Conservation (phyloP, 1,140 invertebrate species). For the Heliconius hermathena region DNA sequence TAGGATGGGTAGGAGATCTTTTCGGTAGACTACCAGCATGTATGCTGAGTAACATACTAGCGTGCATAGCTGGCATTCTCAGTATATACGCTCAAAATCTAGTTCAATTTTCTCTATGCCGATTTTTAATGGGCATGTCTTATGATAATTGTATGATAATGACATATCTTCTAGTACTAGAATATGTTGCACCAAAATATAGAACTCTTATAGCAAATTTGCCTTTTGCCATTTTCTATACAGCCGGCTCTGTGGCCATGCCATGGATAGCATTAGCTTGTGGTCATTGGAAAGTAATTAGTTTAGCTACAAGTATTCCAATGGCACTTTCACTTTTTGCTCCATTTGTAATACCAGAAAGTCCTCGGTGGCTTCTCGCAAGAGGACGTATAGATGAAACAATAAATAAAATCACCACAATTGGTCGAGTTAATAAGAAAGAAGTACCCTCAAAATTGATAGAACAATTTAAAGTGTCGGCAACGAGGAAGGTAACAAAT, state of each 20-base stretch:
- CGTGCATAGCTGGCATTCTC: conserved; percentile 84
- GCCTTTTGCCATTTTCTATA: conserved; percentile 84
- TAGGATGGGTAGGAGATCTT: conserved; percentile 86
- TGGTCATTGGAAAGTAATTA: conserved; percentile 86
- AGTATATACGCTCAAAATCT: conserved; percentile 84
- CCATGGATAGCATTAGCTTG: conserved; percentile 85
- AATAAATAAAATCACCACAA: conserved; percentile 79
- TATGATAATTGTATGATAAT: conserved; percentile 93
- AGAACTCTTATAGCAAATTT: conserved; percentile 84
- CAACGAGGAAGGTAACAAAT: conserved; percentile 43
- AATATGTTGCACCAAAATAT: conserved; percentile 84
- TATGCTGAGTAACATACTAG: conserved; percentile 84
- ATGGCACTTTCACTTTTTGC: conserved; percentile 68
- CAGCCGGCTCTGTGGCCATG: conserved; percentile 83
- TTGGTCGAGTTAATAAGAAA: conserved; percentile 64
- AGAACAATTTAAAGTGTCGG: conserved; percentile 58
- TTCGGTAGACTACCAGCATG: conserved; percentile 85
- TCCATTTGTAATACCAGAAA: conserved; percentile 86
- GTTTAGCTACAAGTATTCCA: conserved; percentile 82
- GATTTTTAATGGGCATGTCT: conserved; percentile 86
- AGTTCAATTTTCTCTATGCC: conserved; percentile 82
- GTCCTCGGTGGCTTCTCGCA: conserved; percentile 87
- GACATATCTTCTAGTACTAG: conserved; percentile 82
- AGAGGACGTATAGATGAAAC: conserved; percentile 86
- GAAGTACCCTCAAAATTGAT: conserved; percentile 55